phyloP scores from a whole-genome alignment of 2,888 invertebrate genomes.

The Pterobdella sp. region DNA sequence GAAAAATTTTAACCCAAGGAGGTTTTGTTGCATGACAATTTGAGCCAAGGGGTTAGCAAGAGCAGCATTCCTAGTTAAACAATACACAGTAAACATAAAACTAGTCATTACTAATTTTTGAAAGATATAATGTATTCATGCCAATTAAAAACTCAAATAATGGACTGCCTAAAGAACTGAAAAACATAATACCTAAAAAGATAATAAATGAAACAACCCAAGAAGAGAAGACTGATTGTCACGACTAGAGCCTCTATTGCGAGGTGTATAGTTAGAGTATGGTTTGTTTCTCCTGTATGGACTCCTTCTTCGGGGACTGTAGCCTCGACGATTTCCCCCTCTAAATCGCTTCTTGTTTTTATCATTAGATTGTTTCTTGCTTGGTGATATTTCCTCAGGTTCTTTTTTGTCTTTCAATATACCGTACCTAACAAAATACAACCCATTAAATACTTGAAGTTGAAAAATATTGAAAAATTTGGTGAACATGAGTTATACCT shows the following conservation, averaged over 20 bases:
- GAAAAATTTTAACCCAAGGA: conserved; percentile 19
- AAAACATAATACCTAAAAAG: too few species aligned
- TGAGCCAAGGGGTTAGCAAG: conserved; percentile 26
- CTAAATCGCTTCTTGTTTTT: background rate
- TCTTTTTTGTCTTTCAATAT: background rate
- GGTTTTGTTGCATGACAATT: conserved; percentile 23
- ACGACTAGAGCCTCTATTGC: background rate
- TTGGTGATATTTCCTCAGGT: background rate
- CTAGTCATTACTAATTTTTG: too few species aligned
- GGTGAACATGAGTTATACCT: background rate
- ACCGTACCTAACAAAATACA: conserved; percentile 1
- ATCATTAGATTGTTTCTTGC: too few species aligned
- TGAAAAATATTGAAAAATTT: background rate
- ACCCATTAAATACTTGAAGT: background rate
- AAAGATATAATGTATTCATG: too few species aligned
- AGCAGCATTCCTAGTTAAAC: background rate
- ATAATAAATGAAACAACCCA: background rate
- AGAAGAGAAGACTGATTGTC: background rate
- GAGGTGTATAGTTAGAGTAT: background rate
- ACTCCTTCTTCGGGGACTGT: background rate
- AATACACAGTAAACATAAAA: background rate
- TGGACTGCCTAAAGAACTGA: too few species aligned
- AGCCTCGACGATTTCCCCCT: background rate
- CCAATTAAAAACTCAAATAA: too few species aligned
- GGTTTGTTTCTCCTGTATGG: background rate